Base-by-base conservation (phyloP, 2,888 invertebrate genomes). In the Catocala fraxini region DNA sequence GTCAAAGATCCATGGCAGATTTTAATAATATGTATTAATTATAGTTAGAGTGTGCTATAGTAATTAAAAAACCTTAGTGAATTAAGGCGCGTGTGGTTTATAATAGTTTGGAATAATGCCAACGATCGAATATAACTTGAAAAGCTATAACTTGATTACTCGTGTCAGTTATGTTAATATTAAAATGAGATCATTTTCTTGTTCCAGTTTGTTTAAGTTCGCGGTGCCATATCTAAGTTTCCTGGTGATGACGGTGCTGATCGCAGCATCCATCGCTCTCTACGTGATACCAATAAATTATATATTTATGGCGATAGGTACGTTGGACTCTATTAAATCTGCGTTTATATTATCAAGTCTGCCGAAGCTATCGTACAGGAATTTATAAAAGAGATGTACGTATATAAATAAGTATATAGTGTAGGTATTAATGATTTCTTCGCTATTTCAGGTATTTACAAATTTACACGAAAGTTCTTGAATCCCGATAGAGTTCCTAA, bases 151-250 rank as follows among this genome's bases (percentile, higher is more conserved):
- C 15, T 15, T 15, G 15, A 1, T 25, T 25, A 25, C 25, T 25
- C 25, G 25, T 4, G 25, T 25, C 25, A 3, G 25, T 15, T 15
- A 25, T 3, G 25, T 46, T n/a, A 46, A 6, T 46, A 15, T 46
- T 46, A n/a, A 13, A 43, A 9, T 9, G 10, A 12, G 5, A 11
- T 43, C 12, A 46, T 15, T 46, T 15, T 15, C 15, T 65, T 75
- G 13, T 89, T 88, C 47, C 91, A 94, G 93, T 73, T 85, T 94
- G 72, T 78, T 84, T 39, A 91, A 88, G 70, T 94, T 93, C 74
- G 86, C 90, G 51, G 92, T 94, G 56, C 93, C 93, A 12, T 94
- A 93, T 71, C 73, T 94, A 63, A 94, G 93, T 72, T 91, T 89
- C 70, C 77, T 94, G 59, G 89, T 85, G 41, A 88, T 92, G 79